phyloP scores from a whole-genome alignment of 2,888 invertebrate genomes.

The Macrophya annulata region DNA sequence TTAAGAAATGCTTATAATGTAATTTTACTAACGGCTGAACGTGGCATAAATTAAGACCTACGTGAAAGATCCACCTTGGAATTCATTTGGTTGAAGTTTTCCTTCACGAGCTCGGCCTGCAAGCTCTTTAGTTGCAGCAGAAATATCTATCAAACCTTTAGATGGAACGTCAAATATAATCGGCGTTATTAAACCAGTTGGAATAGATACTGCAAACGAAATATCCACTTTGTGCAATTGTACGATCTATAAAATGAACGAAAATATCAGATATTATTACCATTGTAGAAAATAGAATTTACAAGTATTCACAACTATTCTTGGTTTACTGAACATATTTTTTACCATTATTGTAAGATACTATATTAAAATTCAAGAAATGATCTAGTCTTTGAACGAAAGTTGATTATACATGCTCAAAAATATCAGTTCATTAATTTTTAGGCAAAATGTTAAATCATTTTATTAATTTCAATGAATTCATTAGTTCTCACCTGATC shows the following conservation, averaged over 20 bases:
- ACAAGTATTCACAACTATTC: neutral
- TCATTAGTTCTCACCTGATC: conserved; percentile 73
- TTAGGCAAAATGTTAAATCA: neutral
- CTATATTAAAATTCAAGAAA: too few relatives aligned
- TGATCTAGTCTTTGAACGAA: neutral
- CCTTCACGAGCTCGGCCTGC: conserved; percentile 83
- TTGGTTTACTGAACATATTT: neutral
- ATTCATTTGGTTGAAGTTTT: conserved; percentile 86
- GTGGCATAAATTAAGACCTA: conserved; percentile 68
- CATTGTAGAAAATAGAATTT: neutral
- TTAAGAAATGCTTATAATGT: neutral
- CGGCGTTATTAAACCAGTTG: conserved; percentile 85
- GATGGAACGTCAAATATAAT: conserved; percentile 82
- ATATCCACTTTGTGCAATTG: conserved; percentile 81
- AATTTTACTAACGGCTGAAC: too few relatives aligned
- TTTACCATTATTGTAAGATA: too few relatives aligned
- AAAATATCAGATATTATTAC: neutral
- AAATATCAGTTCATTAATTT: neutral
- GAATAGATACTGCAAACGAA: conserved; percentile 85
- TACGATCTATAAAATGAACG: conserved; percentile 70
- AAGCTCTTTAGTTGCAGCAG: conserved; percentile 80
- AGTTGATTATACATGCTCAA: neutral
- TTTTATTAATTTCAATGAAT: too few relatives aligned
- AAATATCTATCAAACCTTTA: conserved; percentile 82
- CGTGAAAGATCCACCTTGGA: conserved; percentile 83